Evolutionary conservation across 2,797 vertebrate genomes (phyloP).

Genomic region (Hapalemur alaotrensis): DNA sequence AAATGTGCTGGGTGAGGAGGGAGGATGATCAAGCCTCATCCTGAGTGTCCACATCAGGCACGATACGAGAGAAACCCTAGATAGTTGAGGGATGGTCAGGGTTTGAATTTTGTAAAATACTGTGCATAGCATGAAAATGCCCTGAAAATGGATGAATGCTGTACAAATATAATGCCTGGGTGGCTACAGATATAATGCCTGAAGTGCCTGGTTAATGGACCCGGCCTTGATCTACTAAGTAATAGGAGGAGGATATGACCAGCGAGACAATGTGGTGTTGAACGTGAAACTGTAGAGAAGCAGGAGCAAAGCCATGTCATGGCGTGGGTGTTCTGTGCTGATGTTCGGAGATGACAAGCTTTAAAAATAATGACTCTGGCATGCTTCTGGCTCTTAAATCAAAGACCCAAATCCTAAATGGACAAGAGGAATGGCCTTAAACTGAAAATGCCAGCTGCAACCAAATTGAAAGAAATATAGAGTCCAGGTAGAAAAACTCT

Average conservation of each 20-base stretch:
- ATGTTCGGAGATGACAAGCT: background rate
- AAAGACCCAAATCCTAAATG: background rate
- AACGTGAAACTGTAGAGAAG: background rate
- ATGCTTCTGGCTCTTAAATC: background rate
- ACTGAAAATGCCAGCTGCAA: background rate
- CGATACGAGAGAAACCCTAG: background rate
- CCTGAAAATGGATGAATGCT: background rate
- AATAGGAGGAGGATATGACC: background rate
- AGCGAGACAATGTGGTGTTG: background rate
- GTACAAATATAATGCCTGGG: background rate
- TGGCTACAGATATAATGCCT: background rate
- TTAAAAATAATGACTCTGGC: background rate
- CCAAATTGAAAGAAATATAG: background rate
- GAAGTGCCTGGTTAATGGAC: background rate
- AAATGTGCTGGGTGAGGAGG: background rate
- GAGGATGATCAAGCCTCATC: background rate
- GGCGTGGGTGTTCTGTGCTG: fast-evolving
- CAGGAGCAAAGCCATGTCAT: background rate
- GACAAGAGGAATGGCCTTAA: background rate
- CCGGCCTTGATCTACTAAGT: background rate
- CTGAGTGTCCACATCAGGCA: background rate
- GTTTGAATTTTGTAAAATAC: background rate
- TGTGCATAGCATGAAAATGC: background rate
- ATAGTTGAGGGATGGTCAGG: background rate
- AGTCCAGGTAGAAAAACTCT: background rate